phyloP scores from a whole-genome alignment of 2,888 invertebrate genomes.

The Metallyticus violacea region DNA sequence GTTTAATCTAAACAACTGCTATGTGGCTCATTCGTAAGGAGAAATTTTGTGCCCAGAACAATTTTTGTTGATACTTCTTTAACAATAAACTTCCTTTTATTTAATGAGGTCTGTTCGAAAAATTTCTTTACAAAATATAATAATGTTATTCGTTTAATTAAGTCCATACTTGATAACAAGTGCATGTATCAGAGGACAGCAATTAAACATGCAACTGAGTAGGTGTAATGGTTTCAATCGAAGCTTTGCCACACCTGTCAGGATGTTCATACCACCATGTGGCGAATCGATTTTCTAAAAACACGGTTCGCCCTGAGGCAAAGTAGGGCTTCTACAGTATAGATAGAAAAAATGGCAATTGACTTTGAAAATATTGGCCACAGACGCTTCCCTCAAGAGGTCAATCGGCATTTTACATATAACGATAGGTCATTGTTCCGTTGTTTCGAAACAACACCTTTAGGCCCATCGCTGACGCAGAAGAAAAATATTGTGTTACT shows the following conservation, averaged over 20 bases:
- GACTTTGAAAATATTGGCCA: not conserved
- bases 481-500: not conserved
- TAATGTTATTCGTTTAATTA: too few relatives aligned
- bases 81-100: too few relatives aligned
- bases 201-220: too few relatives aligned
- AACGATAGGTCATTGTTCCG: not conserved
- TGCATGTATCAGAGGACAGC: too few relatives aligned
- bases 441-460: not conserved
- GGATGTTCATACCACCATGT: not conserved
- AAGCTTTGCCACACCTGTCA: not conserved
- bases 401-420: not conserved
- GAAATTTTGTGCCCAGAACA: too few relatives aligned
- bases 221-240: too few relatives aligned
- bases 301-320: not conserved
- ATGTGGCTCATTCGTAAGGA: too few relatives aligned
- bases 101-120: too few relatives aligned
- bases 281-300: not conserved
- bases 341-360: not conserved
- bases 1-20: too few relatives aligned
- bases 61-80: too few relatives aligned
- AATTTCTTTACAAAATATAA: too few relatives aligned
- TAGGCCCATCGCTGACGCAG: not conserved
- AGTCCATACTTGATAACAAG: too few relatives aligned
- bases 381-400: not conserved
- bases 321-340: not conserved